Evolutionary conservation across 2,113 vertebrate genomes (phyloP).

Genomic region (Steatornis caripensis): DNA sequence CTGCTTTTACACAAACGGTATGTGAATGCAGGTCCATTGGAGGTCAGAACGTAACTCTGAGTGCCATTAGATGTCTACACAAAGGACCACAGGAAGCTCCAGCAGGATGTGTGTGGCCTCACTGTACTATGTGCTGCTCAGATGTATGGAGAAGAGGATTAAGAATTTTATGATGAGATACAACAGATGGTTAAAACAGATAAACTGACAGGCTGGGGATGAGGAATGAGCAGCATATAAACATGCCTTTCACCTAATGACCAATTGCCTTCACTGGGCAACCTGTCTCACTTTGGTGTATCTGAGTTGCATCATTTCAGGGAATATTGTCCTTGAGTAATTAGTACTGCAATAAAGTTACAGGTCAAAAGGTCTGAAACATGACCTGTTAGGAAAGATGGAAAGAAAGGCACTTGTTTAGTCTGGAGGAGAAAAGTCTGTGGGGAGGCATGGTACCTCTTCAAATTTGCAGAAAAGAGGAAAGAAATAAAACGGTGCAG

Average conservation of each 20-base stretch:
- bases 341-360: background rate
- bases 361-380: slow-evolving; percentile 21
- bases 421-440: background rate
- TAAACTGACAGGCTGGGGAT: background rate
- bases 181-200: background rate
- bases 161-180: background rate
- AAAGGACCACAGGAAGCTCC: background rate
- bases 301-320: background rate
- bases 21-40: background rate
- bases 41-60: background rate
- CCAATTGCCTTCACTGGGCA: background rate
- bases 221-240: background rate
- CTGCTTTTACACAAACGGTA: background rate
- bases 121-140: background rate
- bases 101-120: background rate
- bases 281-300: background rate
- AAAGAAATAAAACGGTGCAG: background rate
- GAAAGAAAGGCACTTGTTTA: background rate
- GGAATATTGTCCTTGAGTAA: background rate
- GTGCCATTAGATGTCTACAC: background rate
- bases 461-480: background rate
- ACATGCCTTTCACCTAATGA: background rate
- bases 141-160: background rate
- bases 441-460: background rate
- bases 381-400: background rate